Base-by-base conservation (phyloP, 2,888 invertebrate genomes). In the Thalpophila matura region DNA sequence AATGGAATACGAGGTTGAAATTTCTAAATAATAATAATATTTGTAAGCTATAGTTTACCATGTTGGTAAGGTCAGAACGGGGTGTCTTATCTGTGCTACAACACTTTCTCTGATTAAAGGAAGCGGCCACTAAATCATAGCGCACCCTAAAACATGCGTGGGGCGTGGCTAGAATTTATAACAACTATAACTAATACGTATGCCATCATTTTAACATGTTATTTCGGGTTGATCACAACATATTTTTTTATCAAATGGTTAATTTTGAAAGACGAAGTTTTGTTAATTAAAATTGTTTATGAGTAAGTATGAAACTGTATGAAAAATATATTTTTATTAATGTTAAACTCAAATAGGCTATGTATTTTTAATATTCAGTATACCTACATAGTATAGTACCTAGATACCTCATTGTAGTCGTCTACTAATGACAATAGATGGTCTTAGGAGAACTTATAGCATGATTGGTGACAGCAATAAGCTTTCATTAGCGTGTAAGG, bases 31-130 rank as follows among this genome's bases (percentile, higher is more conserved):
- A 14, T 33, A 33, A 5, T 27, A 27, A 33, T 10, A 18, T 3
- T n/a, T 9, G 27, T 53, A 31, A 22, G 14, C 24, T 56, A 53
- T 50, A 50, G 37, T 57, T 45, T 16, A 63, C 6, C 27, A 24
- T 50, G 38, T 45, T 42, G 55, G 33, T 38, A 49, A 58, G 62
- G 63, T 71, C 45, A 57, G 62, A 22, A 60, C 42, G 43, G 60
- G 45, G 51, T 51, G 68, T 77, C 69, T 77, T 77, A 77, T 80
- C 80, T 64, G 33, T 73, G 76, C 64, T 75, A 80, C 74, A 85
- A 86, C 89, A 87, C 85, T 87, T 86, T 89, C 80, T 79, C 80
- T 89, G 86, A 89, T 89, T 89, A 82, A 85, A 89, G 87, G 89
- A 88, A 89, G 84, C 81, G 80, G 80, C 77, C 73, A 83, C 79